Percentiles rank a stretch among this genome's conserved stretches.
phyloP scores from a whole-genome alignment of 2,797 vertebrate species.

The Loris lydekkerianus region DNA sequence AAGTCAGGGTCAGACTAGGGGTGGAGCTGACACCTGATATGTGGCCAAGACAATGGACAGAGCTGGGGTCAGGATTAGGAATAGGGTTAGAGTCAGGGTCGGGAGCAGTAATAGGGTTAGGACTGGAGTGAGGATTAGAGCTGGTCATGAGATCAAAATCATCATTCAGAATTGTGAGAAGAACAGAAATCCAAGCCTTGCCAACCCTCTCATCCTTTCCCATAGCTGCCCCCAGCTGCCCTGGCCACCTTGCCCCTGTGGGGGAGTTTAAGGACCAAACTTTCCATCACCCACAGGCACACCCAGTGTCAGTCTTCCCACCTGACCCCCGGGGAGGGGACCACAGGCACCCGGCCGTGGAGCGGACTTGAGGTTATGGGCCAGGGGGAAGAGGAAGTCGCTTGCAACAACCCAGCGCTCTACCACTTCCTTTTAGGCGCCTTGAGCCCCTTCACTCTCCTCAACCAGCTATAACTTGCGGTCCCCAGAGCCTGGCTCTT shows the following conservation, averaged over 20 bases:
- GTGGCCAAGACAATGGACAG: background rate
- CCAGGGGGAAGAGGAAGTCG: slow-evolving; percentile 80
- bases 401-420: slow-evolving; percentile 73
- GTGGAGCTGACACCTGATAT: background rate
- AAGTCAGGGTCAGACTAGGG: background rate
- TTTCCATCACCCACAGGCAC: slow-evolving; percentile 82
- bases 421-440: slow-evolving; percentile 82
- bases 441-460: slow-evolving; percentile 73
- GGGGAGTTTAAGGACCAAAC: slow-evolving; percentile 74
- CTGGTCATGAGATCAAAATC: background rate
- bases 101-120: background rate
- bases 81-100: background rate
- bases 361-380: slow-evolving; percentile 82
- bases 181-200: slow-evolving; percentile 17
- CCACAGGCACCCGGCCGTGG: slow-evolving; percentile 77
- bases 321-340: slow-evolving; percentile 79
- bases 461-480: slow-evolving; percentile 66
- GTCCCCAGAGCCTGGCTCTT: slow-evolving; percentile 59
- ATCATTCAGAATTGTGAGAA: background rate
- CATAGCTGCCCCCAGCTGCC: background rate
- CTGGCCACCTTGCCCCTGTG: slow-evolving; percentile 4
- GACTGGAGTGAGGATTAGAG: background rate
- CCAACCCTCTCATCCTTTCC: background rate
- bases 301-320: slow-evolving; percentile 75
- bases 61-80: background rate